phyloP scores from a whole-genome alignment of 1,140 invertebrate species.

The Apocrypta bakeri region DNA sequence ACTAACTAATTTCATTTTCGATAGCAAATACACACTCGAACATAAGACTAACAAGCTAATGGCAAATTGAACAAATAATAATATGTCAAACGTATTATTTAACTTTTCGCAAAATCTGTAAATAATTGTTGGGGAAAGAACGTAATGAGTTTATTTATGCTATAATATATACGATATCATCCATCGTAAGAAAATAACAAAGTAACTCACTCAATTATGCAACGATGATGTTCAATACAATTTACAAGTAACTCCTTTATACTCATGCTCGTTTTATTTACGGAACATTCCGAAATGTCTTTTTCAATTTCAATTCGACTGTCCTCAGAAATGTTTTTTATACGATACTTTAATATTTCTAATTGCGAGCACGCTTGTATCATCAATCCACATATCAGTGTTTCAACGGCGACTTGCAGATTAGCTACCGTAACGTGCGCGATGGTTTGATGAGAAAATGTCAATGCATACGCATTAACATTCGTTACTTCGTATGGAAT shows the following conservation, averaged over 20 bases:
- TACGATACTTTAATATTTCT: constrained; percentile 54
- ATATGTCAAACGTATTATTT: constrained; percentile 54
- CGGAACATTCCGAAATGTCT: no score
- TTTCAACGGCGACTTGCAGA: constrained; percentile 58
- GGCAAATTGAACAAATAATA: constrained; percentile 61
- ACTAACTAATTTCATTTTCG: constrained; percentile 56
- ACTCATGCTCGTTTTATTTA: not conserved
- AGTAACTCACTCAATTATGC: constrained; percentile 54
- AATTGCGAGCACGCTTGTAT: constrained; percentile 57
- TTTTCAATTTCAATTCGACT: not conserved
- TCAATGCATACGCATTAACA: constrained; percentile 51
- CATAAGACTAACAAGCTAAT: constrained; percentile 59
- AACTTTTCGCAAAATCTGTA: constrained; percentile 57
- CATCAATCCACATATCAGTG: constrained; percentile 57
- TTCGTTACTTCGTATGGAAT: constrained; percentile 55
- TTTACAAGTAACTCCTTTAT: constrained; percentile 39
- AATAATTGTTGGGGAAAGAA: not conserved
- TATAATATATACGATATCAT: no score
- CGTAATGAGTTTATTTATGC: not conserved
- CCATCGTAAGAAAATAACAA: not conserved
- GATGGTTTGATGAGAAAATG: constrained; percentile 58
- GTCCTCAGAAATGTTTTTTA: constrained; percentile 46
- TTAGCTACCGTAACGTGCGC: constrained; percentile 55
- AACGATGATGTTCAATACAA: constrained; percentile 55
- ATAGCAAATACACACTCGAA: constrained; percentile 60